These are phyloP conservation scores for Eueremaeus valkanovi DNA, from an alignment of 2,888 invertebrate genomes.

Conservation along the genomic window DNA sequence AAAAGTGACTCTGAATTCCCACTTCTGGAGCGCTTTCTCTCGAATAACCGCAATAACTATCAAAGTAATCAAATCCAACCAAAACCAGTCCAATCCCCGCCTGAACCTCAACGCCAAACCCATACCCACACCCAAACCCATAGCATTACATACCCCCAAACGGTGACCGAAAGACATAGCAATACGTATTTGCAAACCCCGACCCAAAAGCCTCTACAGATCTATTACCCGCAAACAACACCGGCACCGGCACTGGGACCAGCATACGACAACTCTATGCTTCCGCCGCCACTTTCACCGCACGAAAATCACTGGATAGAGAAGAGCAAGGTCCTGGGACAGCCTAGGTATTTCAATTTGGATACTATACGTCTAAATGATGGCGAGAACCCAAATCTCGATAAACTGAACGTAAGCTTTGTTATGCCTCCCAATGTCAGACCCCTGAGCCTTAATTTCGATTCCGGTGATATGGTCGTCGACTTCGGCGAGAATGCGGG, in stretches of 20 bases:
- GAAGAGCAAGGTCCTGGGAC: not conserved
- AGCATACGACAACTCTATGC: too few species aligned
- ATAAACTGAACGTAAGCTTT: constrained; percentile 21
- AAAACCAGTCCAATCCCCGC: too few species aligned
- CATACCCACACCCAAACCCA: too few species aligned
- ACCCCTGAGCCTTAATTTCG: not conserved
- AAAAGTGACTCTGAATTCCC: not conserved
- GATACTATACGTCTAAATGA: not conserved
- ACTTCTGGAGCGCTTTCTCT: not conserved
- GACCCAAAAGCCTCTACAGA: too few species aligned
- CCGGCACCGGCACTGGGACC: too few species aligned
- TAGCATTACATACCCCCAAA: too few species aligned
- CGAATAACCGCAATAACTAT: not conserved
- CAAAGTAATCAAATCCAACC: constrained; percentile 2
- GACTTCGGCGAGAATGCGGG: constrained; percentile 13
- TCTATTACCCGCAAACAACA: too few species aligned
- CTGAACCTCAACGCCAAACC: too few species aligned
- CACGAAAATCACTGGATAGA: not conserved
- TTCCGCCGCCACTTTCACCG: not conserved
- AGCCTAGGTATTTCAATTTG: not conserved
- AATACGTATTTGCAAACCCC: too few species aligned
- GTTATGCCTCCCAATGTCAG: not conserved
- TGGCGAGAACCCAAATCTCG: not conserved
- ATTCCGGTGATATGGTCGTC: not conserved
- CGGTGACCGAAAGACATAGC: too few species aligned